phyloP scores from a whole-genome alignment of 2,888 invertebrate genomes.

The Cryptocephalus primarius region DNA sequence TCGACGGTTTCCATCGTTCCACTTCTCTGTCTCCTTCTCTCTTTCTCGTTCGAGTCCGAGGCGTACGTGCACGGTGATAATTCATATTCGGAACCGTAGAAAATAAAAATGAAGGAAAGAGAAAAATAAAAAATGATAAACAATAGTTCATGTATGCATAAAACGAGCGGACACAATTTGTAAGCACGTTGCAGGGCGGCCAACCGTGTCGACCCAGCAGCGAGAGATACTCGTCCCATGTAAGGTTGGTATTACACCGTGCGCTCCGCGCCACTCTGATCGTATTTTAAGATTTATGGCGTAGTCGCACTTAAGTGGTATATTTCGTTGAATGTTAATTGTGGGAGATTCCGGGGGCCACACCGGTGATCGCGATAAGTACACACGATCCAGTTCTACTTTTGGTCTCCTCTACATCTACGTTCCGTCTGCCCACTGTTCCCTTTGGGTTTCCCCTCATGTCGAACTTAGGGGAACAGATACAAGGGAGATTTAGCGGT shows the following conservation, averaged over 20 bases:
- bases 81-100: conserved; percentile 27
- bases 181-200: conserved; percentile 28
- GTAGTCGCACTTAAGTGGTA: conserved; percentile 20
- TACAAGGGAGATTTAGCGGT: no score
- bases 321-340: conserved; percentile 28
- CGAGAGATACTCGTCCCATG: conserved; percentile 27
- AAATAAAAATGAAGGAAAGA: no score
- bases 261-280: conserved; percentile 29
- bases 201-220: conserved; percentile 28
- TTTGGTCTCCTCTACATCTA: no score
- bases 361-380: no score
- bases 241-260: conserved; percentile 29
- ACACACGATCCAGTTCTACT: no score
- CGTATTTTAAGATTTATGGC: conserved; percentile 22
- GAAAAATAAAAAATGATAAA: conserved; percentile 29
- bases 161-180: conserved; percentile 33
- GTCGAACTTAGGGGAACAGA: no score
- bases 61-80: conserved; percentile 29
- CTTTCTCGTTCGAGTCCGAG: conserved; percentile 18
- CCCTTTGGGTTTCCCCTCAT: no score
- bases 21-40: no score
- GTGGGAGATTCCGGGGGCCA: conserved; percentile 13
- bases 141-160: conserved; percentile 35
- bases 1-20: no score
- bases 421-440: no score